A percentile compares a stretch with the other conserved stretches of the same genome.
Conservation (phyloP, 92 coral and sea anemone genomes). For the Zoanthus gigantus region DNA sequence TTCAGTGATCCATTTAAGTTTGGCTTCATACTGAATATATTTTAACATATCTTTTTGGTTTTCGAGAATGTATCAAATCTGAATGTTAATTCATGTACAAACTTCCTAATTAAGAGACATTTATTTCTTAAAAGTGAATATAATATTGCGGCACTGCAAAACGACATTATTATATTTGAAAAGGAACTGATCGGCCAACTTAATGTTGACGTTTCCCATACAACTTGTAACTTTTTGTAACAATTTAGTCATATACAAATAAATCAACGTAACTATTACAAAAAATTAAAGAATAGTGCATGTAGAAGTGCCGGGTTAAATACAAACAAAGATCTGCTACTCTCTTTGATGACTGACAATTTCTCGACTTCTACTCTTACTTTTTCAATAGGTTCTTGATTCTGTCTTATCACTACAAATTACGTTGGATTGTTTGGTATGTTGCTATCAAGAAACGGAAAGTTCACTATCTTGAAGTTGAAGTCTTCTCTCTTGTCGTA, state of each 20-base stretch:
- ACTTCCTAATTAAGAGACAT: slow-evolving; percentile 21
- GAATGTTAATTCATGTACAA: not conserved
- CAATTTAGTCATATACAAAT: not conserved
- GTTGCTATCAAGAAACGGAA: too few relatives aligned
- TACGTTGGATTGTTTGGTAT: too few relatives aligned
- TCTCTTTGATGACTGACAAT: not conserved
- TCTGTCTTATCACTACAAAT: too few relatives aligned
- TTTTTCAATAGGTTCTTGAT: too few relatives aligned
- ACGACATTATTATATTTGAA: not conserved
- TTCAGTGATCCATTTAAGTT: not conserved
- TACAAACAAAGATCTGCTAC: not conserved
- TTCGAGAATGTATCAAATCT: not conserved
- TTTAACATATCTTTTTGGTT: too few relatives aligned
- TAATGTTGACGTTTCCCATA: slow-evolving; percentile 12
- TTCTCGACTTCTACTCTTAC: not conserved
- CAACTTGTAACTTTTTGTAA: slow-evolving; percentile 6
- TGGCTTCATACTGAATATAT: not conserved
- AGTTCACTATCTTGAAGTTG: too few relatives aligned
- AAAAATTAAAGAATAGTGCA: slow-evolving; percentile 7
- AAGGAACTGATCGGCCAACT: not conserved
- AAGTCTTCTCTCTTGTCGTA: too few relatives aligned
- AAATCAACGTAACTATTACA: slow-evolving; percentile 16
- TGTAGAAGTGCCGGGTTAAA: slow-evolving; percentile 2
- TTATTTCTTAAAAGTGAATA: not conserved
- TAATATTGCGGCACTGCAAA: too few relatives aligned